Evolutionary conservation across 2,113 vertebrate genomes (phyloP).

Genomic region (Dromiciops gliroides): DNA sequence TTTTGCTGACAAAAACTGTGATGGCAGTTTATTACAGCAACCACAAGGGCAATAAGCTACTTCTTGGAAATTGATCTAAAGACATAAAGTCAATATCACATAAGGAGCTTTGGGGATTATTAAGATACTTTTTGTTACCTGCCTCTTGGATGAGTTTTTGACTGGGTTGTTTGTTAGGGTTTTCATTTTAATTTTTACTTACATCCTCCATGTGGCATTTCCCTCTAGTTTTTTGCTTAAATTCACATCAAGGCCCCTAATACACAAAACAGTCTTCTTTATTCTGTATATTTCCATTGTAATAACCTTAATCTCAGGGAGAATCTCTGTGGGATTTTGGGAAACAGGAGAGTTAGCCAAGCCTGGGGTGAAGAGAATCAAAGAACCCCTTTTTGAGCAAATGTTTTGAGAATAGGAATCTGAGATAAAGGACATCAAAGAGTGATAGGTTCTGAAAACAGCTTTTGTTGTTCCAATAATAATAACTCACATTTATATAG

Average conservation of each 20-base stretch:
- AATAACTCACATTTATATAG: background rate
- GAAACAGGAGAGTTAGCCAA: background rate
- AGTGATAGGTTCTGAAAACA: background rate
- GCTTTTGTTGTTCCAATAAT: background rate
- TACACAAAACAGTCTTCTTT: background rate
- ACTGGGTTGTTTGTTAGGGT: background rate
- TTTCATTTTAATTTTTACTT: background rate
- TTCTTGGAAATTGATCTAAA: constrained; percentile 15
- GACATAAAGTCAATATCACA: constrained; percentile 3
- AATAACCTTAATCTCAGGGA: background rate
- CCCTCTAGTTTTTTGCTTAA: background rate
- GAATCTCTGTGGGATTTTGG: background rate
- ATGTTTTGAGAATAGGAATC: background rate
- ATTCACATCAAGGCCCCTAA: background rate
- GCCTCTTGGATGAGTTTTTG: constrained; percentile 8
- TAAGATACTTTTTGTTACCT: constrained; percentile 27
- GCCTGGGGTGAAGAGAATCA: background rate
- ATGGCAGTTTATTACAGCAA: constrained; percentile 52
- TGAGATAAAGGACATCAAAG: background rate
- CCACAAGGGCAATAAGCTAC: background rate
- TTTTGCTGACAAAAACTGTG: constrained; percentile 34
- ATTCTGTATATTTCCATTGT: background rate
- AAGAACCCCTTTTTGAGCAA: background rate
- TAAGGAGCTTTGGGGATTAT: constrained; percentile 7
- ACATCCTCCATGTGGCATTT: background rate